These are phyloP conservation scores for Rhinophrynus dorsalis DNA, from an alignment of 2,797 vertebrate species.

Conservation along the genomic window DNA sequence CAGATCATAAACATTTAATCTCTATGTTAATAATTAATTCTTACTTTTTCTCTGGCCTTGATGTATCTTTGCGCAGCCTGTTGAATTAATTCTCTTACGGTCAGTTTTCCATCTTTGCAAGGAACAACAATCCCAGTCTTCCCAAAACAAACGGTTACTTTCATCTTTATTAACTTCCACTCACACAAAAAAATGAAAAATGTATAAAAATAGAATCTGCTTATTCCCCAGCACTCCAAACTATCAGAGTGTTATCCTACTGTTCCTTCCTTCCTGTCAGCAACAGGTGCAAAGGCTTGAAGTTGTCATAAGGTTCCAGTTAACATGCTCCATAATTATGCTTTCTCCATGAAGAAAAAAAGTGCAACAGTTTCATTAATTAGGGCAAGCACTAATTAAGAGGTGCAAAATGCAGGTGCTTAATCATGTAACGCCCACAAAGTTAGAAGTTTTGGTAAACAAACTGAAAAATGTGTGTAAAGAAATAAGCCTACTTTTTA, in stretches of 20 bases:
- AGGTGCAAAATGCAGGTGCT: background rate
- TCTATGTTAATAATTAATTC: too few relatives aligned
- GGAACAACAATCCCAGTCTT: conserved; percentile 91
- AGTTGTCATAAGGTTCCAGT: background rate
- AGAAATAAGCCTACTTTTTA: background rate
- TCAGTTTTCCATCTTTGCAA: conserved; percentile 87
- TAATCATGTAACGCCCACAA: background rate
- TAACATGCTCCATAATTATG: background rate
- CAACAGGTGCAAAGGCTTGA: conserved; percentile 21
- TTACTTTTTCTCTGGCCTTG: conserved; percentile 89
- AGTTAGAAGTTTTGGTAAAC: background rate
- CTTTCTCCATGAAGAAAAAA: conserved; percentile 2
- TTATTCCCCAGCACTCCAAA: background rate
- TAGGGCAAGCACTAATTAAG: background rate
- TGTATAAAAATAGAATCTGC: background rate
- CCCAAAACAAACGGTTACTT: conserved; percentile 93
- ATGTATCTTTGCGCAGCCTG: conserved; percentile 93
- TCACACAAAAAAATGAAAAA: conserved; percentile 10
- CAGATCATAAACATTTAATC: too few relatives aligned
- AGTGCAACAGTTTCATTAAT: background rate
- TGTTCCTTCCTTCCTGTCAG: background rate
- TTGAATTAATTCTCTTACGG: conserved; percentile 86
- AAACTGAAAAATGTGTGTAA: background rate
- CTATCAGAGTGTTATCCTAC: background rate
- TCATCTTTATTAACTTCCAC: conserved; percentile 68